phyloP scores from a whole-genome alignment of 2,113 vertebrate species.

The Empidonax alnorum region DNA sequence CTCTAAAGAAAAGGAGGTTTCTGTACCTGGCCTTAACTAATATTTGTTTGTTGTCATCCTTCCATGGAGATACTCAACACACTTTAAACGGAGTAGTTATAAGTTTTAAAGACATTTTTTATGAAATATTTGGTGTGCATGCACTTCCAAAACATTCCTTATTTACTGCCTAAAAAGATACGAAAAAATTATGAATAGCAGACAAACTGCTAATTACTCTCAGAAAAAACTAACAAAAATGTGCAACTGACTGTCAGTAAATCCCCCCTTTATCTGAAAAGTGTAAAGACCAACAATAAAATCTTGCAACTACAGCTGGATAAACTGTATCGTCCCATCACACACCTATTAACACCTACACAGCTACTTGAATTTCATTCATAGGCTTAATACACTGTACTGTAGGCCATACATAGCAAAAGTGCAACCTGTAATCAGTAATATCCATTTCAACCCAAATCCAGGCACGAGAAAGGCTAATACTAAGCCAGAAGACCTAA shows the following conservation, averaged over 20 bases:
- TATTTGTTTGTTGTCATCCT: background rate
- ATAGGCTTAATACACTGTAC: background rate
- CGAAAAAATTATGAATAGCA: background rate
- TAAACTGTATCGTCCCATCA: background rate
- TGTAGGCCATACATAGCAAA: background rate
- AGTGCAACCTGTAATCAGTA: background rate
- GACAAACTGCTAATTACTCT: background rate
- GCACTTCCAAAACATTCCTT: background rate
- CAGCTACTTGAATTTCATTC: background rate
- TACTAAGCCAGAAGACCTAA: background rate
- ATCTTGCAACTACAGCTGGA: background rate
- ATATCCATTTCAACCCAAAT: background rate
- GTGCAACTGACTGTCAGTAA: background rate
- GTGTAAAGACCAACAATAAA: background rate
- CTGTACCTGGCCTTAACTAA: background rate
- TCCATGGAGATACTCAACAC: background rate
- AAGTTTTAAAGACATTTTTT: background rate
- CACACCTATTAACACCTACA: background rate
- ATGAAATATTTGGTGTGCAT: background rate
- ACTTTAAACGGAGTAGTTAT: background rate
- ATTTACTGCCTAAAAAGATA: background rate
- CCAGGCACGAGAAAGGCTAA: background rate
- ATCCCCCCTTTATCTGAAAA: background rate
- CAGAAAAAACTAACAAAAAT: background rate
- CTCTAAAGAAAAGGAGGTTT: background rate